Evolutionary conservation across 2,888 invertebrate species (phyloP).

Genomic region (Ligdia adustata): DNA sequence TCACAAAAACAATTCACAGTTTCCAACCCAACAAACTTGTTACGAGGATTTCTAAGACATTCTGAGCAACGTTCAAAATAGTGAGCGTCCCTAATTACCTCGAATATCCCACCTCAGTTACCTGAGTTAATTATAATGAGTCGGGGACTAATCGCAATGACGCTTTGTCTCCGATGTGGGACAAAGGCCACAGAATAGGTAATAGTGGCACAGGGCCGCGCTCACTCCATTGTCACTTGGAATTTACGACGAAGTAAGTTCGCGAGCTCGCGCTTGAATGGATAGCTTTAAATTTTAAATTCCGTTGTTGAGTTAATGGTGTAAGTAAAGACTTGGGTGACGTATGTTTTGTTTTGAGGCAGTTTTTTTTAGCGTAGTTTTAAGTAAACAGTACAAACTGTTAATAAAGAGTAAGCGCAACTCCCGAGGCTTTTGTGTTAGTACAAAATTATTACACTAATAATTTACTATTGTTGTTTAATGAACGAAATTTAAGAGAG

Average conservation of each 20-base stretch:
- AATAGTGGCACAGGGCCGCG: constrained; percentile 9
- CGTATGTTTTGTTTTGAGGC: neutral
- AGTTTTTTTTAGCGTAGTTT: too few relatives aligned
- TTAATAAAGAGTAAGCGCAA: too few relatives aligned
- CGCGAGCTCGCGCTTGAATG: constrained; percentile 20
- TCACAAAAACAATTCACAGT: neutral
- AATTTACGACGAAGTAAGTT: constrained; percentile 29
- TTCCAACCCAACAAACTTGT: neutral
- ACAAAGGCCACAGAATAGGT: constrained; percentile 48
- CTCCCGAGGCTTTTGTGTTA: too few relatives aligned
- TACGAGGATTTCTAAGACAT: neutral
- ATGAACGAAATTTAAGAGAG: too few relatives aligned
- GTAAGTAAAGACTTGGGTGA: constrained; percentile 1
- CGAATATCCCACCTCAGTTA: constrained; percentile 17
- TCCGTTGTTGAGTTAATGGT: constrained; percentile 7
- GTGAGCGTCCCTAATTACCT: constrained; percentile 10
- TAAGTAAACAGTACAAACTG: too few relatives aligned
- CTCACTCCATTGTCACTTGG: constrained; percentile 17
- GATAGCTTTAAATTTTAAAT: constrained; percentile 26
- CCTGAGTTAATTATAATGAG: constrained; percentile 66
- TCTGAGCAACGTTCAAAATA: constrained; percentile 4
- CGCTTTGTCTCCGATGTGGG: constrained; percentile 71
- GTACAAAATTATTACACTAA: too few relatives aligned
- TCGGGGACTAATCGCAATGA: constrained; percentile 62
- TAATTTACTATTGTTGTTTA: too few relatives aligned